Percentiles rank a stretch among this genome's conserved stretches.
Conservation (phyloP, 2,888 invertebrate species). For the Rhopalosiphum nymphaeae region DNA sequence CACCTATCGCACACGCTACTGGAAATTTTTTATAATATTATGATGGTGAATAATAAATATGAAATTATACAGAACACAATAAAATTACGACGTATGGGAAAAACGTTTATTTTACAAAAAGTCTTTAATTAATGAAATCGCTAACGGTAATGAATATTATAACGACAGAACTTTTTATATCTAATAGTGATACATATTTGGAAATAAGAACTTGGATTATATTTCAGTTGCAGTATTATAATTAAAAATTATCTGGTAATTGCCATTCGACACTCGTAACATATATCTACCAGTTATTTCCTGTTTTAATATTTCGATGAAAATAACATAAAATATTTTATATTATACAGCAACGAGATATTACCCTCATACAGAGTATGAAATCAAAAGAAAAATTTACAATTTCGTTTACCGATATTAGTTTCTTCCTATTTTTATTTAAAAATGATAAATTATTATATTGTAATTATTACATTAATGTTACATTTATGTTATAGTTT, state of each 20-base stretch:
- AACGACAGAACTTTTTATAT: background rate
- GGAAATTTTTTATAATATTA: background rate
- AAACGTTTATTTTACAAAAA: background rate
- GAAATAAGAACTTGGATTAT: background rate
- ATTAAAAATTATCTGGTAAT: background rate
- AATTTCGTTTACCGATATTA: too few species aligned
- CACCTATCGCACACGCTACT: background rate
- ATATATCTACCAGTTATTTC: background rate
- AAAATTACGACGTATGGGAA: background rate
- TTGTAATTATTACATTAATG: too few species aligned
- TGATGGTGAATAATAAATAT: background rate
- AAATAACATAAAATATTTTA: background rate
- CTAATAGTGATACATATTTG: background rate
- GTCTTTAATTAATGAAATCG: background rate
- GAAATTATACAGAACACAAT: background rate
- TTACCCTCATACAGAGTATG: too few species aligned
- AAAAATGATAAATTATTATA: too few species aligned
- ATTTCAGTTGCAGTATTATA: background rate
- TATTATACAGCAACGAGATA: background rate
- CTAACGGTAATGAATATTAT: background rate
- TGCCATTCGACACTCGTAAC: background rate
- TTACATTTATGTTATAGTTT: too few species aligned
- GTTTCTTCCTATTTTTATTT: too few species aligned
- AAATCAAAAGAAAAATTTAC: too few species aligned
- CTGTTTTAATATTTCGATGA: background rate